Conservation (phyloP, 2,888 invertebrate species). For the Stenodema calcarata region DNA sequence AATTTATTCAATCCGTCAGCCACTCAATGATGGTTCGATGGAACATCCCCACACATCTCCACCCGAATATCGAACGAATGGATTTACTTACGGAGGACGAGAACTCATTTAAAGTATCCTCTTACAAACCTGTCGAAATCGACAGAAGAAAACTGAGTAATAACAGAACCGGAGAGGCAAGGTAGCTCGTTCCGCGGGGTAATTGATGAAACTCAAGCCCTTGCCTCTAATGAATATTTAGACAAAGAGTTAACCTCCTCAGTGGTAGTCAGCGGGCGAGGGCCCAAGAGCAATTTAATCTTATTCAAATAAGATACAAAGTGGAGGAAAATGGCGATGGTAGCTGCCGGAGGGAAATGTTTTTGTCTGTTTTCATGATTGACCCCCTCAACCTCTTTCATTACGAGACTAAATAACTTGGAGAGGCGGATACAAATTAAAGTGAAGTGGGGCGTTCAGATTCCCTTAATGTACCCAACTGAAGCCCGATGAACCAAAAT, state of each 20-base stretch:
- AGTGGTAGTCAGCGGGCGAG: background rate
- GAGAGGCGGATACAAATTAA: background rate
- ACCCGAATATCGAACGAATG: no score
- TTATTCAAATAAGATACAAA: slow-evolving; percentile 10
- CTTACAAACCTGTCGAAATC: no score
- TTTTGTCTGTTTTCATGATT: background rate
- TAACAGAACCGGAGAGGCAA: background rate
- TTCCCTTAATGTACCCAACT: background rate
- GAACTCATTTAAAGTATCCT: no score
- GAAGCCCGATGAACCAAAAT: background rate
- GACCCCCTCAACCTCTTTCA: background rate
- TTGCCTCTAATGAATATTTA: slow-evolving; percentile 23
- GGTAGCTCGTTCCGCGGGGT: background rate
- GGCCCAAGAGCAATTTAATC: slow-evolving; percentile 9
- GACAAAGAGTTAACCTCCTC: slow-evolving; percentile 4
- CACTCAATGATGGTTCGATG: no score
- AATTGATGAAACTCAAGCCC: slow-evolving; percentile 22
- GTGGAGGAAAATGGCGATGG: background rate
- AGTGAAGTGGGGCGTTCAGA: background rate
- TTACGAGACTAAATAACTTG: background rate
- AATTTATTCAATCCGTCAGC: no score
- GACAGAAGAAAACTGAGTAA: background rate
- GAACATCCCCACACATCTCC: no score
- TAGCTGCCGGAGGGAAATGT: background rate
- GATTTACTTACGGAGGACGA: no score